These are phyloP conservation scores for Idaea dimidiata DNA, from an alignment of 2,888 invertebrate species.

Conservation along the genomic window DNA sequence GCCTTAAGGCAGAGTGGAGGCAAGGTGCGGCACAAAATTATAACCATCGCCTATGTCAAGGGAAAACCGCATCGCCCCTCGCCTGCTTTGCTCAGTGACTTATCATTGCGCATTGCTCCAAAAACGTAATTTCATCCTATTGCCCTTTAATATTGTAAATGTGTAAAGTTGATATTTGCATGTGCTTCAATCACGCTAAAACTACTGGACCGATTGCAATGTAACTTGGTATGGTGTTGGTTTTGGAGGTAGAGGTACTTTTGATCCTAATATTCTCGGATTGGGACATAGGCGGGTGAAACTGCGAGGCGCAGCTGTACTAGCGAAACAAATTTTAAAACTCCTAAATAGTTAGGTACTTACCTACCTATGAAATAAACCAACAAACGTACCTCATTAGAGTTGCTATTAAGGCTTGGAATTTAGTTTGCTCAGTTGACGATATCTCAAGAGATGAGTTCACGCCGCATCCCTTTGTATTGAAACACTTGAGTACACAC, in stretches of 20 bases:
- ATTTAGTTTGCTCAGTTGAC: neutral
- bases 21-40: too few relatives aligned
- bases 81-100: too few relatives aligned
- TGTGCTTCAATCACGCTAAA: too few relatives aligned
- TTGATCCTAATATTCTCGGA: neutral
- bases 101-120: too few relatives aligned
- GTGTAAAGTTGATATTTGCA: too few relatives aligned
- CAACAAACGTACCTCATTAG: neutral
- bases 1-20: too few relatives aligned
- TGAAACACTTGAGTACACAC: neutral
- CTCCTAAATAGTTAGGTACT: neutral
- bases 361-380: neutral
- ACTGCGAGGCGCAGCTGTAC: neutral
- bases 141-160: too few relatives aligned
- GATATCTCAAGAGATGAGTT: neutral
- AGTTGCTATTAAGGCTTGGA: neutral
- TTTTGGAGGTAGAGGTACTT: neutral
- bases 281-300: neutral
- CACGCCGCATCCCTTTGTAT: neutral
- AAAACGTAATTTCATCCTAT: too few relatives aligned
- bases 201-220: slow-evolving; percentile 32
- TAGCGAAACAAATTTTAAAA: neutral
- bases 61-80: too few relatives aligned
- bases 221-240: neutral
- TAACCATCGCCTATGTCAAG: too few relatives aligned